Evolutionary conservation across 2,113 vertebrate species (phyloP).

Genomic region (Lasiurus borealis): DNA sequence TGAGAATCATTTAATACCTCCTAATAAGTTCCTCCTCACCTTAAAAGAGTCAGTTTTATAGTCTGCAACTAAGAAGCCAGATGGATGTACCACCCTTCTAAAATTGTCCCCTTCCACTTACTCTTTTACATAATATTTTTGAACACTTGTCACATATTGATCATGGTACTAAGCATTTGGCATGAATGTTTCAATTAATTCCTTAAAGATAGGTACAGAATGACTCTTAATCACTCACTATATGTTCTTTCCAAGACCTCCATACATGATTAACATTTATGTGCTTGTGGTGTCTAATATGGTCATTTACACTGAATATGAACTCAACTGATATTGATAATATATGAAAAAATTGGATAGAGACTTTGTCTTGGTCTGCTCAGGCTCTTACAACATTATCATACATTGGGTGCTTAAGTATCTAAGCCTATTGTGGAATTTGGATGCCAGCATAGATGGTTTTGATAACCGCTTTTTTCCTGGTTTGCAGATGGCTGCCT

Average conservation of each 20-base stretch:
- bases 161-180: background rate
- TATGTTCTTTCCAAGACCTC: background rate
- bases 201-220: background rate
- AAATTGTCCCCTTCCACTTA: background rate
- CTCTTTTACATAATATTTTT: background rate
- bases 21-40: background rate
- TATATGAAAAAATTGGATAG: background rate
- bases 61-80: background rate
- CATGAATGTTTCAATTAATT: conserved; percentile 5
- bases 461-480: background rate
- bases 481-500: background rate
- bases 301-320: background rate
- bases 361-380: background rate
- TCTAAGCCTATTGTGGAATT: background rate
- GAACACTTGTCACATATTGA: background rate
- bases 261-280: background rate
- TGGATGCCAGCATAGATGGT: background rate
- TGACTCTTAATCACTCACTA: background rate
- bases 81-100: background rate
- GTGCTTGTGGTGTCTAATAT: background rate
- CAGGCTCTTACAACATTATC: background rate
- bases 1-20: background rate
- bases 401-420: background rate
- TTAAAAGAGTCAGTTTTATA: background rate
- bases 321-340: background rate